These are phyloP conservation scores for Haliclona indistincta DNA, from an alignment of 37 sponge, comb jelly and placozoan genomes.

Conservation along the genomic window DNA sequence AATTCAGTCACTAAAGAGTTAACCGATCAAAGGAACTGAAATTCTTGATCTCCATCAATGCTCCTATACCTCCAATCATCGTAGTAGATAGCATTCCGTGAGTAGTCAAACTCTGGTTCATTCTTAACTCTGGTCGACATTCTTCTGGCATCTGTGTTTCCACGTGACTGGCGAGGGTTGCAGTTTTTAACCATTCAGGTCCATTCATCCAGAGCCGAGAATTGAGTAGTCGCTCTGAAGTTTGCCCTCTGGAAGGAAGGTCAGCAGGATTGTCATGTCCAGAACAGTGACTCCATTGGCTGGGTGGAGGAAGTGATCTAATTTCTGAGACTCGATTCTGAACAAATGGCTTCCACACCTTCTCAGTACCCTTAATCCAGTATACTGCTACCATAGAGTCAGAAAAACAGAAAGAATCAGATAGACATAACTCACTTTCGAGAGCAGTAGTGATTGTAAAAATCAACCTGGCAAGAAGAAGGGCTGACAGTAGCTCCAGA, in stretches of 20 bases:
- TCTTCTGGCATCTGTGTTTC: too few relatives aligned
- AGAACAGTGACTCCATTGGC: conserved; percentile 28
- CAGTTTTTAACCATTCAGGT: conserved; percentile 18
- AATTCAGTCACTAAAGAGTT: too few relatives aligned
- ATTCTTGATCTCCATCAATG: too few relatives aligned
- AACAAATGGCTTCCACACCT: conserved; percentile 41
- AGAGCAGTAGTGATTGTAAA: neutral
- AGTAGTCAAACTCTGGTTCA: too few relatives aligned
- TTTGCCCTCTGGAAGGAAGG: conserved; percentile 19
- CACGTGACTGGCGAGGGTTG: too few relatives aligned
- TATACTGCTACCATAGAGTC: conserved; percentile 17
- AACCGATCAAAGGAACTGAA: too few relatives aligned
- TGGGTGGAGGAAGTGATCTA: neutral
- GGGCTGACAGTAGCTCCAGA: conserved; percentile 37
- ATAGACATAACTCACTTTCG: neutral
- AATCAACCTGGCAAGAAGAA: conserved; percentile 12
- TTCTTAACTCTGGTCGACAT: too few relatives aligned
- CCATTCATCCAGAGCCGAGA: conserved; percentile 14
- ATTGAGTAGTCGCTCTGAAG: neutral
- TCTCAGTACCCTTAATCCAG: conserved; percentile 14
- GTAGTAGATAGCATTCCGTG: too few relatives aligned
- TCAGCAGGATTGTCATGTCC: conserved; percentile 29
- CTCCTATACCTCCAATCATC: too few relatives aligned
- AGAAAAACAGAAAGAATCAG: conserved; percentile 2
- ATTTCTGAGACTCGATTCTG: conserved; percentile 23